These are phyloP conservation scores for Gorsachius goisagi DNA, from an alignment of 2,113 vertebrate genomes.

Conservation along the genomic window DNA sequence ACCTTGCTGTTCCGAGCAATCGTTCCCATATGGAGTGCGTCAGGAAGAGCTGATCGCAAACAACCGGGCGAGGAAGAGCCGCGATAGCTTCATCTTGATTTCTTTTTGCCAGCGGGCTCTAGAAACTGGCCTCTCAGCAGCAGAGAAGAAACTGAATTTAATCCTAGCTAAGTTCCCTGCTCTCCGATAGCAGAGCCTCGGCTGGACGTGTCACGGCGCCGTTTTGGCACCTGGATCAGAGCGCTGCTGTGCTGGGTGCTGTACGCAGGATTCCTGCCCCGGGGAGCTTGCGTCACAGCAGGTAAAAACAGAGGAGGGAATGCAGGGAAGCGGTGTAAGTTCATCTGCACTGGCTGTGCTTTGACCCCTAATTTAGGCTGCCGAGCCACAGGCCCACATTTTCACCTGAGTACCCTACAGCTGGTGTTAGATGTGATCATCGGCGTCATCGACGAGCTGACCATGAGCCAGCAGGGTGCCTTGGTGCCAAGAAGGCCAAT, in stretches of 20 bases:
- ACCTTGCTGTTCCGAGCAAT: neutral
- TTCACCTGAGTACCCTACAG: neutral
- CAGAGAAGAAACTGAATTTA: neutral
- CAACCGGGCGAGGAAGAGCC: neutral
- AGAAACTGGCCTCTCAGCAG: neutral
- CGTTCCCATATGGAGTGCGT: neutral
- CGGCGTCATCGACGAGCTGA: too few relatives aligned
- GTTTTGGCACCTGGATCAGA: neutral
- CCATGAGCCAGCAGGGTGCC: too few relatives aligned
- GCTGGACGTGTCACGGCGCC: neutral
- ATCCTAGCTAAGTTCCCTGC: neutral
- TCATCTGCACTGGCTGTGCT: neutral
- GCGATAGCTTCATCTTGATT: too few relatives aligned
- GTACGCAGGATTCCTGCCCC: neutral
- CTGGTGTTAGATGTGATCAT: neutral
- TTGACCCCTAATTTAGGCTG: neutral
- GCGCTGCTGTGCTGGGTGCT: neutral
- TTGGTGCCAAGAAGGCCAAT: too few relatives aligned
- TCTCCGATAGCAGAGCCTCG: neutral
- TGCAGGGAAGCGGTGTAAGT: neutral
- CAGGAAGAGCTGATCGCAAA: neutral
- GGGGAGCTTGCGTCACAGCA: neutral
- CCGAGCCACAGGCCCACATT: neutral
- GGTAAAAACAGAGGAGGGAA: neutral
- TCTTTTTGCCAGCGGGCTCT: neutral